Base-by-base conservation (phyloP, 1,140 invertebrate genomes). In the Solenopsis fugax region DNA sequence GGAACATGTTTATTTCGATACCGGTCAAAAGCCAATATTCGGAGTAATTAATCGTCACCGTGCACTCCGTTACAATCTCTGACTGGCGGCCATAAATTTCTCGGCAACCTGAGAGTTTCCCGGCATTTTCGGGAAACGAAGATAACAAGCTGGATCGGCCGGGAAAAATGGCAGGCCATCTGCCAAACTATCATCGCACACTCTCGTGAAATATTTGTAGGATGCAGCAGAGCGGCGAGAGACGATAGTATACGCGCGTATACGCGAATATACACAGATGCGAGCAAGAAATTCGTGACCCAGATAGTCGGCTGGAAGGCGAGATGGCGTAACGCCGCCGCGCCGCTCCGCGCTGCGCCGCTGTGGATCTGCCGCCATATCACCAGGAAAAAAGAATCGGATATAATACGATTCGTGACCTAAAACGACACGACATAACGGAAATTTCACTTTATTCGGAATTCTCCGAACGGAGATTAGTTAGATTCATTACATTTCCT, bases 241-340 rank as follows among this genome's bases (percentile, higher is more conserved):
- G 29, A 69, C 56, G 72, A 78, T 80, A 3, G 18, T 13, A 16
- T 34, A 21, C 18, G 54, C 50, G 72, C 21, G 37, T 58, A 65
- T 65, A 60, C 24, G 21, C 41, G 52, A 71, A 80, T 80, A 86
- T 75, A 67, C 80, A 80, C n/a, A 29, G 29, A n/a, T 12, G 18
- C 45, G 34, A 21, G 24, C 67, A 48, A 82, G 73, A 78, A 86
- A 78, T 86, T 86, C 60, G 76, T 80, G 85, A 86, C 76, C 76
- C 45, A 86, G 75, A 86, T 86, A 86, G 21, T 41, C 52, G 29
- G 29, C 29, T 37, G 24, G 29, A 81, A 86, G 67, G 37, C 52
- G 76, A 80, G 64, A 58, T 85, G 60, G 50, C 62, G 85, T 56
- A 80, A 86, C 29, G 29, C 29, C 29, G 29, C 29, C 29, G 29